Base-by-base conservation (phyloP, 2,797 vertebrate species). In the Scolopax bukidnonensis region DNA sequence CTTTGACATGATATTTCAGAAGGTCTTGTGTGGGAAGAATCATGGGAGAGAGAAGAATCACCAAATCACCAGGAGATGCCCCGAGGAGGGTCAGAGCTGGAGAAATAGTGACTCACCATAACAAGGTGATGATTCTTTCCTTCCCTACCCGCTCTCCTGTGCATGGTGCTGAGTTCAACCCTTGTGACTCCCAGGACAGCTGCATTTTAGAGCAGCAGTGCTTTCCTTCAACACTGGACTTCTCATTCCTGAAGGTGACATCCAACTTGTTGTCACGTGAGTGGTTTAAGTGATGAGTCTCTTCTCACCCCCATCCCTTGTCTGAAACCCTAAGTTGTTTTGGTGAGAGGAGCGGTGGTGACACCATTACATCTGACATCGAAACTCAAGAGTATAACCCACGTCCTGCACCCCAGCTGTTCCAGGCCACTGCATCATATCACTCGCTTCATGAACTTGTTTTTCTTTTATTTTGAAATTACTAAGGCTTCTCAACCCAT, bases 51-150 rank as follows among this genome's bases (percentile, higher is more conserved):
- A 80, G n/a, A 90, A 89, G 33, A 87, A 85, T 40, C 48, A 64
- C 45, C 23, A 47, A 87, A 87, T 40, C 48, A 63, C 45, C 25
- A 50, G 57, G 12, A 84, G 54, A 75, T 78, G 43, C 48, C 60
- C 20, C 4, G 9, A 59, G 43, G 8, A 1, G 12, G 25, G 8
- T 30, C 59, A 57, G 70, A 82, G 45, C 11, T 88, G 36, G 18
- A 67, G 57, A 86, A 93, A 71, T 48, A 84, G 75, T 71, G 67
- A 89, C 25, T 89, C 65, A 84, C 57, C 48, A 8, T 40, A 83
- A 59, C 8, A 71, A 16, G 20, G 10, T 47, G 38, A 57, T 50
- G 36, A 36, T 74, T 70, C 30, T 56, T 84, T 64, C 45, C 65
- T 27, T 63, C 7, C 32, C 65, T 74, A 32, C 10, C 45, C 45